Percentiles rank a stretch among this genome's conserved stretches.
phyloP scores from a whole-genome alignment of 2,797 vertebrate genomes.

The Manis javanica region DNA sequence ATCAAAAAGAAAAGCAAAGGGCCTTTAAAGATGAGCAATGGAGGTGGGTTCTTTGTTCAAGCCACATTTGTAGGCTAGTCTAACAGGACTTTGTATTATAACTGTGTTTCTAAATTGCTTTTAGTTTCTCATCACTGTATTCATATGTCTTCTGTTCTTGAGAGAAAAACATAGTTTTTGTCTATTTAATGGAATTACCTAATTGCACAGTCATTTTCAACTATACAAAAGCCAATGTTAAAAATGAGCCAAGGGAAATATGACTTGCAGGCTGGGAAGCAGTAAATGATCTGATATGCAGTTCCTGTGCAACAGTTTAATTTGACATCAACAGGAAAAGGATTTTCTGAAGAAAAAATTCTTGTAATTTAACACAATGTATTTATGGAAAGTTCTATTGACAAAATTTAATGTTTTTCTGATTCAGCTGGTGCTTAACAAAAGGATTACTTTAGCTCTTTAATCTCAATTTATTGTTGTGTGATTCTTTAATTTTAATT shows the following conservation, averaged over 20 bases:
- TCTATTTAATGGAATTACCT: constrained; percentile 58
- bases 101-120: constrained; percentile 47
- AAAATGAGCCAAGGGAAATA: constrained; percentile 39
- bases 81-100: constrained; percentile 38
- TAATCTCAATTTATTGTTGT: neutral
- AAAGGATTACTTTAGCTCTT: constrained; percentile 49
- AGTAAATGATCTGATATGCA: constrained; percentile 30
- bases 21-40: constrained; percentile 20
- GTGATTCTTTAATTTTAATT: constrained; percentile 39
- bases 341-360: neutral
- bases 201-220: constrained; percentile 67
- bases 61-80: neutral
- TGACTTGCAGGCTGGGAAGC: neutral
- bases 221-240: constrained; percentile 47
- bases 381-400: neutral
- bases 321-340: constrained; percentile 47
- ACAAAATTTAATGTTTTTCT: constrained; percentile 51
- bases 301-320: constrained; percentile 43
- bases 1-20: neutral
- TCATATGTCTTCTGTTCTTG: constrained; percentile 63
- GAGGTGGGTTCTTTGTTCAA: neutral
- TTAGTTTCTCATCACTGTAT: constrained; percentile 61
- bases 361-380: constrained; percentile 18
- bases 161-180: constrained; percentile 47
- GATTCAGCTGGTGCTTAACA: constrained; percentile 40